phyloP scores from a whole-genome alignment of 2,797 vertebrate species.

The Euthynnus affinis region DNA sequence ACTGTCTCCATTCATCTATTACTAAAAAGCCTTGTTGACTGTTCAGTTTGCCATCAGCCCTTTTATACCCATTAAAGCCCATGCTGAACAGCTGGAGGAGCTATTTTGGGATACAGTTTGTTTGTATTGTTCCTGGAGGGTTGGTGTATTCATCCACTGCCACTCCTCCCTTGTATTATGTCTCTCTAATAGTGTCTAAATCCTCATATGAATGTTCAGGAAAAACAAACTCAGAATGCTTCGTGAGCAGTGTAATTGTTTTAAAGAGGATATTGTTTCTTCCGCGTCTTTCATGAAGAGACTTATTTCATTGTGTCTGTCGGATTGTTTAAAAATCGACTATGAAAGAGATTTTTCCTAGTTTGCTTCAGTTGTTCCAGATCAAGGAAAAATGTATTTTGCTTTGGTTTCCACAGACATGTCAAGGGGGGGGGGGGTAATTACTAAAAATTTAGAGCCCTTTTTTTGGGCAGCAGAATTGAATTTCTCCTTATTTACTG shows the following conservation, averaged over 20 bases:
- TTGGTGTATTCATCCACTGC: background rate
- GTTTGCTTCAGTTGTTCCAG: no score
- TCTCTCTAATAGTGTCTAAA: background rate
- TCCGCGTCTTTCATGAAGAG: background rate
- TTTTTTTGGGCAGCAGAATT: no score
- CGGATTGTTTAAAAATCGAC: background rate
- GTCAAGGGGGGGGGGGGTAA: no score
- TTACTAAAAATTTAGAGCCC: no score
- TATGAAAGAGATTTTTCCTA: no score
- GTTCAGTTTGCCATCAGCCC: slow-evolving; percentile 51
- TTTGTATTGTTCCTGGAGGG: slow-evolving; percentile 21
- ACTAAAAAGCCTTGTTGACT: slow-evolving; percentile 43
- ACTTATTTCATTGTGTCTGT: background rate
- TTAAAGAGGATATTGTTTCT: no score
- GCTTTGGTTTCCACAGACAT: no score
- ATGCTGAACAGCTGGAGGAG: slow-evolving; percentile 20
- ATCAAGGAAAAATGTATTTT: no score
- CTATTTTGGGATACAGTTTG: slow-evolving; percentile 38
- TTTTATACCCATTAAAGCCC: slow-evolving; percentile 43
- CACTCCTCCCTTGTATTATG: background rate
- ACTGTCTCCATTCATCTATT: slow-evolving; percentile 37
- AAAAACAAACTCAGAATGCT: background rate
- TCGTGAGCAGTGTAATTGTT: background rate
- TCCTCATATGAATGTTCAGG: background rate
- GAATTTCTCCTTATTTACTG: no score